Evolutionary conservation across 2,797 vertebrate genomes (phyloP), one percentile per base, ranked within the genome.

Genomic region (Nannoperca australis): DNA sequence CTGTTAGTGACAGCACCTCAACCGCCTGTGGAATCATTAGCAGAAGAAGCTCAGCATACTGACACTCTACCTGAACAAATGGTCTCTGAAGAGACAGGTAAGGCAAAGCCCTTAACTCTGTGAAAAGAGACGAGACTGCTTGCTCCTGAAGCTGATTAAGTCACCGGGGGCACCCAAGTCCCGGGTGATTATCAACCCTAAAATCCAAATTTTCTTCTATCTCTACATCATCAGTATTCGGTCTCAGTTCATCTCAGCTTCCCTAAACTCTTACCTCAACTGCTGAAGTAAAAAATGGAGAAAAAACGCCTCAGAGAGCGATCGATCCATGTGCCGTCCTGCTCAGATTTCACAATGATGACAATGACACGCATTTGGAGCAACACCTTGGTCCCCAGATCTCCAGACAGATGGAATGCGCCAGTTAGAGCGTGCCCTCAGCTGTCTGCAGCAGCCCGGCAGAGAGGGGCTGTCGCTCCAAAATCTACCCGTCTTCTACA

Each of bases 401-500:
- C 75, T 87, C 79, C 67, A 66, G 71, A 87, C 91, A 89, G 89
- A 92, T 89, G 89, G 79, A 85, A 78, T 82, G 78, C 83, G 80
- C 66, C 78, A 84, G 81, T 88, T 69, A 77, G 78, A 76, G 76
- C 56, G 8, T 14, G 83, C 61, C 83, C 74, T 91, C 78, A 85
- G 69, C 78, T 80, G 86, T 75, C 27, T 80, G 71, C 73, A 74
- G 72, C 81, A 32, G 71, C 79, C 70, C 36, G 32, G 78, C 47
- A 73, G 66, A 76, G 70, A 73, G 38, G 54, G 32, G 55, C 69
- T 65, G 84, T 53, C 56, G 20, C 76, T 79, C 53, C 18, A 68
- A 77, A 54, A 73, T 84, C 72, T 63, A 56, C 45, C 55, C 40
- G 2, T 73, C 79, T 58, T 67, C 36, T 32, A 22, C 72, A 79